phyloP scores from a whole-genome alignment of 2,113 vertebrate genomes.

The Orthonyx spaldingii region DNA sequence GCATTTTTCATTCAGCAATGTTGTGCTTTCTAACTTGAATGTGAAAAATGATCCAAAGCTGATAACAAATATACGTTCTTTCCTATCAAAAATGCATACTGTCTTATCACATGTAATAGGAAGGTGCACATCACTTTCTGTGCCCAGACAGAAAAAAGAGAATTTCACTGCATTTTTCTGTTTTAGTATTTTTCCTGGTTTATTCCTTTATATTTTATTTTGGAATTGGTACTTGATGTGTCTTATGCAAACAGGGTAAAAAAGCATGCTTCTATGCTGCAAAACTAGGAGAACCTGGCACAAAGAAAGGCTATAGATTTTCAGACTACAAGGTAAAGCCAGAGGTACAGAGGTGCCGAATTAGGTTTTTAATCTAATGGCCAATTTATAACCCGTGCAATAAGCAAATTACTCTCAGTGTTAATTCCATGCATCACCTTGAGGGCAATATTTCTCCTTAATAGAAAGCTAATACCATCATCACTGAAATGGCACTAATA shows the following conservation, averaged over 20 bases:
- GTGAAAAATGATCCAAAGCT: constrained; percentile 16
- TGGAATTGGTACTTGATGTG: not conserved
- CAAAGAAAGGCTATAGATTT: not conserved
- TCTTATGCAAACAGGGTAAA: not conserved
- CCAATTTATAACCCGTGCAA: not conserved
- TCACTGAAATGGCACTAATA: not conserved
- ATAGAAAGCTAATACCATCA: not conserved
- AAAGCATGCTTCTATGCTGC: not conserved
- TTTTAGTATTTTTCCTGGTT: not conserved
- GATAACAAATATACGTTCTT: constrained; percentile 27
- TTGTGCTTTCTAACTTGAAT: constrained; percentile 3
- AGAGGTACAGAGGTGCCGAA: not conserved
- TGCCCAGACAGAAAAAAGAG: not conserved
- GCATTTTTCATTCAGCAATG: not conserved
- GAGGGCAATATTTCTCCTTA: not conserved
- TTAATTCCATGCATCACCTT: not conserved
- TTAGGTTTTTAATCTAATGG: not conserved
- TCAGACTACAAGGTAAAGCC: not conserved
- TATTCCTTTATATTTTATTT: not conserved
- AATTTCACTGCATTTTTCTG: not conserved
- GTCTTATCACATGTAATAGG: constrained; percentile 29
- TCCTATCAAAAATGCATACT: constrained; percentile 18
- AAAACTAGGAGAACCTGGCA: not conserved
- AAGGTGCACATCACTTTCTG: not conserved
- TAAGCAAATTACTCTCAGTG: not conserved